Evolutionary conservation across 2,797 vertebrate genomes (phyloP), one percentile per base, ranked within the genome.

Genomic region (Triplophysa bombifrons): DNA sequence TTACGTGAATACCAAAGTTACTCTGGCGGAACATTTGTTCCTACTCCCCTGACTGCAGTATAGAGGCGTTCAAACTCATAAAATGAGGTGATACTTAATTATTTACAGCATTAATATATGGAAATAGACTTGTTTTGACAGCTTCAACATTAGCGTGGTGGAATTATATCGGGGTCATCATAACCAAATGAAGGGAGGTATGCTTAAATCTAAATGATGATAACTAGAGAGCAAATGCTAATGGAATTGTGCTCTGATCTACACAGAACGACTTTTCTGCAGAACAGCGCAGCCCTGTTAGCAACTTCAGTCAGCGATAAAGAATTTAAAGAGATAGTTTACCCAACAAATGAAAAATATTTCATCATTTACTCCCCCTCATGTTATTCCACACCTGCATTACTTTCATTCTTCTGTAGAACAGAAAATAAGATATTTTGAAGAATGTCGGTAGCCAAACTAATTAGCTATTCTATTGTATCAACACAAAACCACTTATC

Each of bases 51-150:
- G 82, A 81, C 85, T 79, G 78, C 78, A 64, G 71, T 82, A 68
- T 30, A 68, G 41, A 84, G 72, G 56, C 69, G 46, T 56, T 64
- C 71, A 78, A 86, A 84, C 74, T 76, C 70, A 68, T 56, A 51
- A 86, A 82, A 82, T 55, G 51, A 66, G 55, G 61, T 2, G 1
- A 78, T 76, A 58, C 82, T 86, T 67, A 48, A 70, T 74, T 88
- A 88, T 88, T 88, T 85, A 87, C 61, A 0, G 84, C 80, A 67
- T 85, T 83, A 82, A 86, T 85, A 87, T 85, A 81, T 75, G 83
- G 72, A 82, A 84, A 87, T 67, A 83, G 73, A 85, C 84, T 82
- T 55, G 83, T 84, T 74, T 78, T 85, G 76, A 88, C 86, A 74
- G 74, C 71, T 86, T 79, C 75, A 79, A 87, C 89, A 85, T 83